Evolutionary conservation across 2,113 vertebrate species (phyloP).

Genomic region (Calyptomena viridis): DNA sequence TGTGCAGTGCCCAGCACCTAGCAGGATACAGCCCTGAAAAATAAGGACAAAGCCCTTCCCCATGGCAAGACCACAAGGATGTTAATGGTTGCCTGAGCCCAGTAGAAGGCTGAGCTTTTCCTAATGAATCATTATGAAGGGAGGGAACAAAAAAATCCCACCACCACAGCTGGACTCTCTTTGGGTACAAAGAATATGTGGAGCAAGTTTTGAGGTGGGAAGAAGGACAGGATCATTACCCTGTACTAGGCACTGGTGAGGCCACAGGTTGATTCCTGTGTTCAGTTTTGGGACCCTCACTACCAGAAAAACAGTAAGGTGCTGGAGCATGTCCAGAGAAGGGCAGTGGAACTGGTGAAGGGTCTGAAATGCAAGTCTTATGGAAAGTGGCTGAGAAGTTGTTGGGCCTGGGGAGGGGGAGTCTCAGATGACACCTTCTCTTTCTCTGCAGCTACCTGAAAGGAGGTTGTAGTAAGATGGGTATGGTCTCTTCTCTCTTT

Average conservation of each 20-base stretch:
- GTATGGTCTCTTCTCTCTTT: neutral
- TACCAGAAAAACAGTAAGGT: neutral
- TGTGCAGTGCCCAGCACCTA: neutral
- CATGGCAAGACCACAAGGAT: neutral
- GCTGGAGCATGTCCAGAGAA: neutral
- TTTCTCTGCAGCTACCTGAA: neutral
- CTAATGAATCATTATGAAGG: neutral
- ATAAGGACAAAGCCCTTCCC: neutral
- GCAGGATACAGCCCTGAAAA: neutral
- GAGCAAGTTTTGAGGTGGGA: neutral
- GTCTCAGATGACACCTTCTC: neutral
- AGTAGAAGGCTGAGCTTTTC: neutral
- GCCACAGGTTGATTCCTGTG: neutral
- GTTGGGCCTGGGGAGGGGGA: neutral
- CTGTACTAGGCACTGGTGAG: neutral
- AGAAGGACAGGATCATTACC: neutral
- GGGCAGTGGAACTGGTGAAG: neutral
- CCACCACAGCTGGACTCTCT: neutral
- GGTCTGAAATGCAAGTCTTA: neutral
- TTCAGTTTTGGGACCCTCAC: too few species aligned
- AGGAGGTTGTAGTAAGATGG: neutral
- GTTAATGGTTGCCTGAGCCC: accelerated
- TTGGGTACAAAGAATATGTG: neutral
- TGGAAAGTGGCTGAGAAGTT: neutral
- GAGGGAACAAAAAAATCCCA: neutral